A percentile compares a stretch with the other conserved stretches of the same genome.
These are phyloP conservation scores for Epirrhoe alternata DNA, from an alignment of 2,888 invertebrate species.

Conservation along the genomic window DNA sequence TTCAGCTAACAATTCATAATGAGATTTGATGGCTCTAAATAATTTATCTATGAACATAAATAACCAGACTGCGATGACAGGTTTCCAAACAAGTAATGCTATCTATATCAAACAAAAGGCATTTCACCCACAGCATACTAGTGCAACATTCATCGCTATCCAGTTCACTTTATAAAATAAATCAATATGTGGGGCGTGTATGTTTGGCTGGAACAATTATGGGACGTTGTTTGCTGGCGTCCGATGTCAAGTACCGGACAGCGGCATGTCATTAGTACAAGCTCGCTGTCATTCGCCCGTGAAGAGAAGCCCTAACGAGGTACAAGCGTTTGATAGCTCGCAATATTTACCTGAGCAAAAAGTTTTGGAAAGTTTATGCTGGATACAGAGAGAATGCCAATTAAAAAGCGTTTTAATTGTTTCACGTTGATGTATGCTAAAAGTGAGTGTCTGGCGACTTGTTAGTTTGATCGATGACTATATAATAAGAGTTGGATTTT, in stretches of 20 bases:
- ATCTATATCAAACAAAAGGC: neutral
- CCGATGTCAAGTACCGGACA: slow-evolving; percentile 63
- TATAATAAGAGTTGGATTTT: too few relatives aligned
- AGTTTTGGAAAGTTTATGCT: neutral
- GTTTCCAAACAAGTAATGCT: neutral
- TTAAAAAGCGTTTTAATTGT: neutral
- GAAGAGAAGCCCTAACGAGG: slow-evolving; percentile 37
- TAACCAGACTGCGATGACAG: too few relatives aligned
- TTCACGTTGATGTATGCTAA: neutral
- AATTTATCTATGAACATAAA: too few relatives aligned
- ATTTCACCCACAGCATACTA: neutral
- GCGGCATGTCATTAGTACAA: slow-evolving; percentile 48
- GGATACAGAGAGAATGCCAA: neutral
- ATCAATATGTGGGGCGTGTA: slow-evolving; percentile 38
- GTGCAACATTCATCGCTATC: slow-evolving; percentile 5
- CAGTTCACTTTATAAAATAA: slow-evolving; percentile 33
- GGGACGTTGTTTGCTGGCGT: slow-evolving; percentile 55
- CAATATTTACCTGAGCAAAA: slow-evolving; percentile 1
- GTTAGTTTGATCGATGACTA: too few relatives aligned
- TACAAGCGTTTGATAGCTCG: neutral
- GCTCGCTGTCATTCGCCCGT: slow-evolving; percentile 40
- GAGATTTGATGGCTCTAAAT: too few relatives aligned
- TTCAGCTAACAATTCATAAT: too few relatives aligned
- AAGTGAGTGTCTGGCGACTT: neutral
- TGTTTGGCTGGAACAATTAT: slow-evolving; percentile 57